phyloP scores from a whole-genome alignment of 1,140 invertebrate species.

The Drosophila athabasca region DNA sequence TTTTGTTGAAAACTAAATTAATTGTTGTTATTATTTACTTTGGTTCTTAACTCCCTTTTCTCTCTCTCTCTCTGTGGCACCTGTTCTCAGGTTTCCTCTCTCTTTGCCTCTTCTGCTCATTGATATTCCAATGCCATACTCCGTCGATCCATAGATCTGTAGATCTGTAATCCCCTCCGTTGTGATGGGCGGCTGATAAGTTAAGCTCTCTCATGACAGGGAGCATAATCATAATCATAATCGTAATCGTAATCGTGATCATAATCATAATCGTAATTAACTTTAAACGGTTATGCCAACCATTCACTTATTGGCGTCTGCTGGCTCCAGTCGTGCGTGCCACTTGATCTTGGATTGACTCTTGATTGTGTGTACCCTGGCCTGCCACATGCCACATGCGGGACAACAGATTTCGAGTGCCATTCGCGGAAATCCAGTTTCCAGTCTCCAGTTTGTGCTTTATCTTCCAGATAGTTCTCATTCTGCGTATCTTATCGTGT shows the following conservation, averaged over 20 bases:
- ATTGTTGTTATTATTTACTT: slow-evolving; percentile 75
- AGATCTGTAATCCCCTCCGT: slow-evolving; percentile 47
- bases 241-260: background rate
- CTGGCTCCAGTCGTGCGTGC: slow-evolving; percentile 49
- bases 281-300: slow-evolving; percentile 58
- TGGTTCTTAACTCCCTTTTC: slow-evolving; percentile 10
- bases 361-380: slow-evolving; percentile 25
- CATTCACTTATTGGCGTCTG: slow-evolving; percentile 46
- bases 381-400: slow-evolving; percentile 46
- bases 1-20: slow-evolving; percentile 61
- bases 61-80: slow-evolving; percentile 22
- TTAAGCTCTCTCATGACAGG: slow-evolving; percentile 18
- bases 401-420: slow-evolving; percentile 35
- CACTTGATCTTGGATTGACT: slow-evolving; percentile 32
- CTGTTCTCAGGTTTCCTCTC: slow-evolving; percentile 48
- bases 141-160: slow-evolving; percentile 53
- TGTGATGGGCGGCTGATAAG: slow-evolving; percentile 49
- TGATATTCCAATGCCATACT: slow-evolving; percentile 63
- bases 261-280: slow-evolving; percentile 12
- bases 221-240: slow-evolving; percentile 27
- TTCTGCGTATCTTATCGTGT: slow-evolving; percentile 57
- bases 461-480: slow-evolving; percentile 39
- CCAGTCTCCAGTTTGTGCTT: background rate
- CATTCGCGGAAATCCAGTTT: slow-evolving; percentile 16
- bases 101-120: slow-evolving; percentile 40